Base-by-base conservation (phyloP, 35 echinoderm and acorn worm species). In the Lytechinus pictus region DNA sequence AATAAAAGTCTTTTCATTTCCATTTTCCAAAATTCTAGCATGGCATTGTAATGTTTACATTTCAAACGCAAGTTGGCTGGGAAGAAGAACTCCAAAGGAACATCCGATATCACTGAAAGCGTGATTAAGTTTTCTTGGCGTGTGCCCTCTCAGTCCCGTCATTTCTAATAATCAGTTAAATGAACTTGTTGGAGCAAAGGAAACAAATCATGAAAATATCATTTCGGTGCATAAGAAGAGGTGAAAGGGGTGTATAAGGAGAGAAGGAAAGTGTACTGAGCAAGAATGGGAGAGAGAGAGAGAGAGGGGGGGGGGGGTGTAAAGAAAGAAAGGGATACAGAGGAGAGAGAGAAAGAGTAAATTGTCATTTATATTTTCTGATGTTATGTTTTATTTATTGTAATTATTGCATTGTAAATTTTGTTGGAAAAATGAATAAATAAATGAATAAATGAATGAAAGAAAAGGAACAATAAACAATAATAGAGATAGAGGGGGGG, bases 151-250 rank as follows among this genome's bases (percentile, higher is more conserved):
- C 7, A 24, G 19, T 79, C 13, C n/a, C 19, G 66, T 79, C 66
- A 79, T 79, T 79, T 79, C 66, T 79, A 79, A 79, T 79, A 79
- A 44, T 79, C 66, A 79, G n/a, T 44, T 79, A 79, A 79, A n/a
- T 79, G 19, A 1, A 79, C n/a, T 24, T 79, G 66, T 24, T 79
- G 66, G 21, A 79, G 66, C 21, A 16, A 7, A 79, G 66, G 66
- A 79, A 79, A 8, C 21, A 79, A 79, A 16, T 79, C 16, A 16
- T n/a, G 66, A 79, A 24, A n/a, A 79, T 24, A 79, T 79, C 16
- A n/a, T 79, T 79, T 79, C 21, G 10, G 16, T 79, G 66, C 66
- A 79, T 79, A 14, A 79, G n/a, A 16, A 60, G n/a, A 79, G 56
- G 56, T 58, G 13, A 58, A 57, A 57, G 11, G 55, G 10, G 16